phyloP scores from a whole-genome alignment of 2,888 invertebrate species.

The Ectemnius cavifrons region DNA sequence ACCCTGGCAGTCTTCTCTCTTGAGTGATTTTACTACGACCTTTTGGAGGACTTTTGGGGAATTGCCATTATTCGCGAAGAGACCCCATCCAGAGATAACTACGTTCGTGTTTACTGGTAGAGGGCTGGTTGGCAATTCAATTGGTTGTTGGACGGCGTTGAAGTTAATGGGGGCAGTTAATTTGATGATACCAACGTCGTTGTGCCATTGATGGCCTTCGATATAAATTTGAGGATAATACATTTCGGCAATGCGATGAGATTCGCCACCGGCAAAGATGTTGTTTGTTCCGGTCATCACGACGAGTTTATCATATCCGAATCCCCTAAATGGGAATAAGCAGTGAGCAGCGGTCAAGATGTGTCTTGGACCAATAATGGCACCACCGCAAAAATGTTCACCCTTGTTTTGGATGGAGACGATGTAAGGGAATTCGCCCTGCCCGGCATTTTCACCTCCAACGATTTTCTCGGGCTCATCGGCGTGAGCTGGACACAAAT shows the following conservation, averaged over 20 bases:
- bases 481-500: slow-evolving; percentile 14
- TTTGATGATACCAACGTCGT: slow-evolving; percentile 46
- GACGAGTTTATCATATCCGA: neutral
- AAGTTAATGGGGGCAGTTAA: slow-evolving; percentile 22
- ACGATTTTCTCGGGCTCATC: slow-evolving; percentile 32
- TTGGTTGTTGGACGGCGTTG: slow-evolving; percentile 13
- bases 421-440: slow-evolving; percentile 47
- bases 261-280: slow-evolving; percentile 24
- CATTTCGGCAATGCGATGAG: neutral
- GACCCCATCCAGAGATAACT: slow-evolving; percentile 40
- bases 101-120: neutral
- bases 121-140: slow-evolving; percentile 10
- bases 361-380: slow-evolving; percentile 33
- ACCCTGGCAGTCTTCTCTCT: slow-evolving; percentile 4
- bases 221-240: slow-evolving; percentile 12
- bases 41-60: slow-evolving; percentile 1
- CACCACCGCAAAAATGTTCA: slow-evolving; percentile 48
- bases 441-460: slow-evolving; percentile 24
- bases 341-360: slow-evolving; percentile 58
- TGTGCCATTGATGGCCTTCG: slow-evolving; percentile 9
- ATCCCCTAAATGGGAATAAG: neutral
- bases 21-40: slow-evolving; percentile 19
- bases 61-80: too few relatives aligned
- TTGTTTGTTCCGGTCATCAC: slow-evolving; percentile 24
- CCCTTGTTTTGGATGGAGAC: slow-evolving; percentile 37